Percentiles rank a stretch among this genome's conserved stretches.
phyloP scores from a whole-genome alignment of 2,888 invertebrate species.

The Meloe dianella region DNA sequence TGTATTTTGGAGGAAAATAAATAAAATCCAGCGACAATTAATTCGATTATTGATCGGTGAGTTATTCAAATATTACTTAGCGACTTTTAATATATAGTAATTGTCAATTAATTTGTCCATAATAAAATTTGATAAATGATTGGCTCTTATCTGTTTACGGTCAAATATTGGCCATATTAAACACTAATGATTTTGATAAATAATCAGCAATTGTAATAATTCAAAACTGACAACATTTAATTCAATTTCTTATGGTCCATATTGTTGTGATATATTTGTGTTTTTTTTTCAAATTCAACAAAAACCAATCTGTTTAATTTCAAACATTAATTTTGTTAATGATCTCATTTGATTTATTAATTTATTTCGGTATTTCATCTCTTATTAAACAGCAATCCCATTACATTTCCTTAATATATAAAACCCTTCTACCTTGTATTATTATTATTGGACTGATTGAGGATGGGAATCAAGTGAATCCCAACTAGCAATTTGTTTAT shows the following conservation, averaged over 20 bases:
- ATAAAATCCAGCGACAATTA: not conserved
- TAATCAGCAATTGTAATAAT: not conserved
- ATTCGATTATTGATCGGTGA: not conserved
- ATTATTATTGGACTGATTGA: not conserved
- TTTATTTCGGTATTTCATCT: not conserved
- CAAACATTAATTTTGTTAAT: not conserved
- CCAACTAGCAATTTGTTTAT: not conserved
- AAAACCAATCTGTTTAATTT: not conserved
- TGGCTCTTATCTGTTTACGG: too few relatives aligned
- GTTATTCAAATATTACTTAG: too few relatives aligned
- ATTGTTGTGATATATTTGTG: not conserved
- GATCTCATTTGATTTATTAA: not conserved
- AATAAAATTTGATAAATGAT: too few relatives aligned
- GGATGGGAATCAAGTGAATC: conserved; percentile 5
- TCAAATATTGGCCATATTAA: too few relatives aligned
- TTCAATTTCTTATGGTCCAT: not conserved
- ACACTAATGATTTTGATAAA: not conserved
- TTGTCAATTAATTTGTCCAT: too few relatives aligned
- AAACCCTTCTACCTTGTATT: not conserved
- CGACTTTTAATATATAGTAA: too few relatives aligned
- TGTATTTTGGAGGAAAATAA: too few relatives aligned
- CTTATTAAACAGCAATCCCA: not conserved
- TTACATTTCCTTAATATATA: not conserved
- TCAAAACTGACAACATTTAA: not conserved
- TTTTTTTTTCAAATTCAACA: not conserved